Evolutionary conservation across 2,797 vertebrate genomes (phyloP), one percentile per base, ranked within the genome.

Genomic region (Cercopithecus hamlyni): DNA sequence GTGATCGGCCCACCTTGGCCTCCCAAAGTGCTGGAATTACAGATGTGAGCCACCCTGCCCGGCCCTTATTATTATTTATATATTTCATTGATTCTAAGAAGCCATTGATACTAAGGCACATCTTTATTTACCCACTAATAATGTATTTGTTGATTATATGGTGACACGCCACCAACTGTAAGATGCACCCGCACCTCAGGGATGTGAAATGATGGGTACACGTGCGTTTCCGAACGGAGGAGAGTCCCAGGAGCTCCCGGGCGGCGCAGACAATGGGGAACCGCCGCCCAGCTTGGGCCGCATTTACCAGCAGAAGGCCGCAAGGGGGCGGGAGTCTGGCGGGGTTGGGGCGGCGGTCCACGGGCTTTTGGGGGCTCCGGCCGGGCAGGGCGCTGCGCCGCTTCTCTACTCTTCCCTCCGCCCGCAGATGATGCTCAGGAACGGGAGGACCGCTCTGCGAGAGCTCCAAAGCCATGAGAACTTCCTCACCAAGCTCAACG

Each of bases 351-450:
- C 27, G 5, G 33, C 2, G 52, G 85, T 55, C 41, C 36, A 41
- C 10, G 0, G 61, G 45, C 33, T 17, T 41, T 1, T 1, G 10
- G 61, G 30, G 72, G 61, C 45, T 27, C 41, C 1, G 0, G 64
- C n/a, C 1, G 1, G 10, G 11, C 72, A 14, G 2, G 5, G 8
- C 8, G 26, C 90, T 12, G 75, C 48, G 4, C n/a, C 0, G 4
- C 88, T 27, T 3, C 11, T 4, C n/a, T 13, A 48, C 2, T 24
- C 22, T 41, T 61, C 70, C 2, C 33, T 84, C 57, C 27, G 4
- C 17, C 64, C 2, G 0, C 75, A 99, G 99, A 20, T 87, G 39
- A 93, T 99, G 95, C 91, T 98, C 33, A 94, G 77, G 36, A 85
- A 95, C 77, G 97, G 96, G 96, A 97, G 19, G 83, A 82, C 45